Evolutionary conservation across 2,888 invertebrate genomes (phyloP).

Genomic region (Pterostichus niger): DNA sequence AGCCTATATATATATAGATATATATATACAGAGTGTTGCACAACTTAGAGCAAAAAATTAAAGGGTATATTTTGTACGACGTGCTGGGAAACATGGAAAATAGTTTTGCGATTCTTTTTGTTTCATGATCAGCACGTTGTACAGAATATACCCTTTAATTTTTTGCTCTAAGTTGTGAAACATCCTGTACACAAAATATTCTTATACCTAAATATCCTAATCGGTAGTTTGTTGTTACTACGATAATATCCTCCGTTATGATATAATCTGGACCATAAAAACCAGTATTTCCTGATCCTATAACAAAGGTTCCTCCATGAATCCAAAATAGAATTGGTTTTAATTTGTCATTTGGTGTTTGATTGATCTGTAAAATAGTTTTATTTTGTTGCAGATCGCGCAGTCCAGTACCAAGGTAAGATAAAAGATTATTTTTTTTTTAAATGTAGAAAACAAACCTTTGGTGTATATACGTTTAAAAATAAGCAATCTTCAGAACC

Average conservation of each 20-base stretch:
- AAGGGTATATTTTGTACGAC: too few relatives aligned
- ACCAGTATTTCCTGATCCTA: slow-evolving; percentile 45
- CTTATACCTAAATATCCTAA: slow-evolving; percentile 50
- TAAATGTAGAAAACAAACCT: slow-evolving; percentile 13
- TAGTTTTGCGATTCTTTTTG: too few relatives aligned
- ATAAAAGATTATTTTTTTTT: too few relatives aligned
- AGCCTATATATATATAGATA: too few relatives aligned
- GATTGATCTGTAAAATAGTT: neutral
- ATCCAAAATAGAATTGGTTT: slow-evolving; percentile 55
- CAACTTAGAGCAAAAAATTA: too few relatives aligned
- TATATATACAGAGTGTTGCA: too few relatives aligned
- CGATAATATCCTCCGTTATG: slow-evolving; percentile 37
- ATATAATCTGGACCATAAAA: slow-evolving; percentile 41
- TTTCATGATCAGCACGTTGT: too few relatives aligned
- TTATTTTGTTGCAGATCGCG: neutral
- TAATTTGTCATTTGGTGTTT: neutral
- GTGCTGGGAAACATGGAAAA: too few relatives aligned
- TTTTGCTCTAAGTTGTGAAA: too few relatives aligned
- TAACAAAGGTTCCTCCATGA: slow-evolving; percentile 54
- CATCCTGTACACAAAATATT: neutral
- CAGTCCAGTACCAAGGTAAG: too few relatives aligned
- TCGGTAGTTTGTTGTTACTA: slow-evolving; percentile 59
- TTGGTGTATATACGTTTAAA: slow-evolving; percentile 54
- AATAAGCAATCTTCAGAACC: slow-evolving; percentile 61
- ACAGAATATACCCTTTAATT: too few relatives aligned